A percentile compares a stretch with the other conserved stretches of the same genome.
Evolutionary conservation across 2,113 vertebrate species (phyloP).

Genomic region (Protobothrops flavoviridis): DNA sequence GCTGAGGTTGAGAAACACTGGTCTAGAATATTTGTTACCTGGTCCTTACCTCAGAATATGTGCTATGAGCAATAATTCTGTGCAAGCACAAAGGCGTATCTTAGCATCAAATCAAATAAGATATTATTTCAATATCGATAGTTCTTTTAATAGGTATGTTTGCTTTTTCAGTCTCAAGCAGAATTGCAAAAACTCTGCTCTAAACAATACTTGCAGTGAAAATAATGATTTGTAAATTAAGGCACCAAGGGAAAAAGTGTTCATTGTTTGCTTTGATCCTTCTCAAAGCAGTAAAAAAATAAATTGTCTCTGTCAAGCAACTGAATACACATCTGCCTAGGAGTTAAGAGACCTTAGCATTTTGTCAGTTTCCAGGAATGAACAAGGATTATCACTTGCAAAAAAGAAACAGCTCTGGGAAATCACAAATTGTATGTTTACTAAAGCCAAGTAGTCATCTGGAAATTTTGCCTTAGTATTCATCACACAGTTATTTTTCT

Average conservation of each 20-base stretch:
- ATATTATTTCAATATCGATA: not conserved
- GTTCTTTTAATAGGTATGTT: not conserved
- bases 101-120: not conserved
- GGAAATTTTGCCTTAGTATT: slow-evolving; percentile 26
- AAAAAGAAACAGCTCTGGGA: slow-evolving; percentile 38
- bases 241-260: not conserved
- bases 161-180: not conserved
- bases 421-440: slow-evolving; percentile 23
- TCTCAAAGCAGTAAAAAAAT: not conserved
- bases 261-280: slow-evolving; percentile 21
- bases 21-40: not conserved
- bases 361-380: slow-evolving; percentile 32
- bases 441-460: slow-evolving; percentile 40
- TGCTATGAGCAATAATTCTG: not conserved
- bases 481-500: slow-evolving; percentile 27
- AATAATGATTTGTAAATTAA: slow-evolving; percentile 16
- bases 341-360: slow-evolving; percentile 7
- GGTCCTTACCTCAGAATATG: not conserved
- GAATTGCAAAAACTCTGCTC: not conserved
- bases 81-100: not conserved
- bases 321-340: slow-evolving; percentile 25
- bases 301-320: not conserved
- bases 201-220: not conserved
- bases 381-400: slow-evolving; percentile 14
- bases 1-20: not conserved